These are phyloP conservation scores for Rhabdornis inornatus DNA, from an alignment of 2,113 vertebrate genomes.

Conservation along the genomic window DNA sequence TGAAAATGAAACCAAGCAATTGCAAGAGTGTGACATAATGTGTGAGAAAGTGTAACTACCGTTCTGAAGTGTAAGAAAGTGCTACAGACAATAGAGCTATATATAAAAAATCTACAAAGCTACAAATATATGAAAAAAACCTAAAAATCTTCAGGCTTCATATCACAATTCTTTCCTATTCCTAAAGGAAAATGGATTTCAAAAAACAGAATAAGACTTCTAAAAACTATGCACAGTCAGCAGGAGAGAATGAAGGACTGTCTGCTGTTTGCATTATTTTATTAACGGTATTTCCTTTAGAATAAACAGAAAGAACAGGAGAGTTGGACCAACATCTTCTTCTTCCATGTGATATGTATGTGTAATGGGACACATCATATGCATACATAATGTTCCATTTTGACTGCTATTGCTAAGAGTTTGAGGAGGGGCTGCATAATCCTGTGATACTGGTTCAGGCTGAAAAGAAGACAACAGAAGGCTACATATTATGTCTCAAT, in stretches of 20 bases:
- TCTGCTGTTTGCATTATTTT: not conserved
- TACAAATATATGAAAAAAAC: not conserved
- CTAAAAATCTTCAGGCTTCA: not conserved
- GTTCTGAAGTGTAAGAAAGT: not conserved
- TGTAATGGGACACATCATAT: not conserved
- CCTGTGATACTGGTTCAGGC: not conserved
- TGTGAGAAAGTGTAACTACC: not conserved
- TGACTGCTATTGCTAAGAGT: not conserved
- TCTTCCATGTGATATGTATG: not conserved
- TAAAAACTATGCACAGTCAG: not conserved
- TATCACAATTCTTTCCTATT: not conserved
- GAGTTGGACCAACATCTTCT: not conserved
- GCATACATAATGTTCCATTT: not conserved
- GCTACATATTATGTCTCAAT: not conserved
- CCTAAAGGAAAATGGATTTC: not conserved
- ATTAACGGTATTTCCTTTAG: not conserved
- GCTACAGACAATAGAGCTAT: not conserved
- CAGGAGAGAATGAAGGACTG: not conserved
- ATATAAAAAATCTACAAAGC: not conserved
- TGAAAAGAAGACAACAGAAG: not conserved
- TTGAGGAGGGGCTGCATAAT: not conserved
- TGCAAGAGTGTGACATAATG: not conserved
- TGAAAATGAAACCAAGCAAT: not conserved
- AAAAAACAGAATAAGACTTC: not conserved
- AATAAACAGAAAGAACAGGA: not conserved